Base-by-base conservation (phyloP, 2,113 vertebrate genomes). In the Notechis scutatus region DNA sequence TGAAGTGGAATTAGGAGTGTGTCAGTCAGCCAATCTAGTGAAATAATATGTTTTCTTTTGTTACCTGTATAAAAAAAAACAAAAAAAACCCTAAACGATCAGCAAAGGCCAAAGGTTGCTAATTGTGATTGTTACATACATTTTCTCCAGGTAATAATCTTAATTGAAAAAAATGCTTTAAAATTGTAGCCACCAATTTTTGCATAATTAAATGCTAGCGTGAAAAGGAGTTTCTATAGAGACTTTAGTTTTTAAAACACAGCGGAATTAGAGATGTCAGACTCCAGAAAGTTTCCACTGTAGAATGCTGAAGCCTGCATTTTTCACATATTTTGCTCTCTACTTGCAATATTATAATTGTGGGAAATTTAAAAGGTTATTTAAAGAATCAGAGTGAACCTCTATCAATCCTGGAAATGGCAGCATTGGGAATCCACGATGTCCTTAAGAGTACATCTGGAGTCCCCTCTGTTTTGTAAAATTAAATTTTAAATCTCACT, bases 121-220 rank as follows among this genome's bases (percentile, higher is more conserved):
- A 93, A 93, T 89, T 94, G 94, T 95, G 74, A 93, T 90, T 90
- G 50, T 88, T 91, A 61, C 91, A 47, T 64, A 24, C 23, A 64
- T 95, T 93, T 94, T 89, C 93, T 55, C 59, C 24, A 93, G 69
- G 69, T 92, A 94, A 93, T 92, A 86, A 50, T 94, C n/a, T 91
- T 96, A 94, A 94, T 81, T 92, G 92, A 12, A 11, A 18, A 86
- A 94, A 94, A 90, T 69, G 21, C 47, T 96, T 95, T 90, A 86
- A 94, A 94, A 86, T 91, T 88, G 57, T 85, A 91, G 64, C 45
- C 42, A 56, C 55, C 57, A 21, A 6, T 91, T 91, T 88, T 88
- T 85, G 86, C 86, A 64, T 92, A 91, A 92, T 95, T 93, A 57
- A 92, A 94, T 91, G 45, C 0, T 91, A 92, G 92, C 85, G 14